phyloP scores from a whole-genome alignment of 2,797 vertebrate species.

The Anolis apletophallus region DNA sequence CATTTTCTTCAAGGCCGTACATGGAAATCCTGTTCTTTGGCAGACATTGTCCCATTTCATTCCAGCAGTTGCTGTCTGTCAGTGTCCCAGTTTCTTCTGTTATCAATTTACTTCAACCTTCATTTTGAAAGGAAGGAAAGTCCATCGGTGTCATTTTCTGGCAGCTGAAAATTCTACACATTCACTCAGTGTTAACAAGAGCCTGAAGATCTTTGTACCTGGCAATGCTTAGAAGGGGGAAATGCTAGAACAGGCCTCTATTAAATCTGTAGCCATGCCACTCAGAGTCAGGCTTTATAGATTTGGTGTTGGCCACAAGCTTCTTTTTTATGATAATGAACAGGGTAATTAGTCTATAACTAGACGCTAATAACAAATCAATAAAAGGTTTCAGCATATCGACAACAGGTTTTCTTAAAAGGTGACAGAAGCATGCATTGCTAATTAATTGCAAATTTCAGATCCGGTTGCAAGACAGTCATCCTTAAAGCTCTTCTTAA shows the following conservation, averaged over 20 bases:
- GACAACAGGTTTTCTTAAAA: slow-evolving; percentile 60
- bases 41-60: slow-evolving; percentile 43
- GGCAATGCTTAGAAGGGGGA: slow-evolving; percentile 56
- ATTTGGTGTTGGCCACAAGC: slow-evolving; percentile 66
- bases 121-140: slow-evolving; percentile 49
- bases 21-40: slow-evolving; percentile 12
- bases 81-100: slow-evolving; percentile 49
- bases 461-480: slow-evolving; percentile 66
- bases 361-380: slow-evolving; percentile 79
- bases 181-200: slow-evolving; percentile 58
- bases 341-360: slow-evolving; percentile 77
- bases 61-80: slow-evolving; percentile 53
- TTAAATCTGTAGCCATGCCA: slow-evolving; percentile 60
- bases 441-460: slow-evolving; percentile 72
- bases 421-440: slow-evolving; percentile 66
- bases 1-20: slow-evolving; percentile 51
- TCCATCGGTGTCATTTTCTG: slow-evolving; percentile 47
- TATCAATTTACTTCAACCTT: slow-evolving; percentile 59
- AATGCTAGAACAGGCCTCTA: slow-evolving; percentile 48
- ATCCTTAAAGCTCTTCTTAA: slow-evolving; percentile 57
- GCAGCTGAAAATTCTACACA: slow-evolving; percentile 56
- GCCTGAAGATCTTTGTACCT: slow-evolving; percentile 38
- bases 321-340: slow-evolving; percentile 68
- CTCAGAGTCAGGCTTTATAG: slow-evolving; percentile 70
- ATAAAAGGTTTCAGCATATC: slow-evolving; percentile 77